Base-by-base conservation (phyloP, 1,140 invertebrate species). In the Cecropterus lyciades region DNA sequence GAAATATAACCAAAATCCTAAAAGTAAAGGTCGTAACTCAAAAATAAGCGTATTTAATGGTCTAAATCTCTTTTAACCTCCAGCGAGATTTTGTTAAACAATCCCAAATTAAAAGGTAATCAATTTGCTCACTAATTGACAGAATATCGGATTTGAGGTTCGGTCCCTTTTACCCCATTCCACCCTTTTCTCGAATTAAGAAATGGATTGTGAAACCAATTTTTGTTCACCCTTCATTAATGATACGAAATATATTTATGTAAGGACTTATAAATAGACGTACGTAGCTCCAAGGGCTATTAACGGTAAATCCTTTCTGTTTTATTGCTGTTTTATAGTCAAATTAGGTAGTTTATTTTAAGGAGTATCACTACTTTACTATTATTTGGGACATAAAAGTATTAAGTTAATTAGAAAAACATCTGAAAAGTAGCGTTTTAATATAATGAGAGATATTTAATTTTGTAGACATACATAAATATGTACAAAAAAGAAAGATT, bases 111-210 rank as follows among this genome's bases (percentile, higher is more conserved):
- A 55, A 60, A 69, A 74, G 70, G 67, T 69, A 75, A 75, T 75
- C 72, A 72, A 72, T 72, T 68, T 55, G 62, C 67, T 69, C 70
- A 42, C 67, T 72, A 75, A 75, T 75, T 72, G 70, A 69, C 70
- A 66, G 67, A 72, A 74, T 68, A 72, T 72, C 70, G 43, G 70
- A 75, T 75, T 75, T 67, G 67, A 65, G 43, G 53, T 63, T 69
- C 59, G 51, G 65, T 65, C 65, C 46, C 45, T 62, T 62, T 62
- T 0, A 51, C 45, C 46, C 63, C 53, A 66, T 67, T 67, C 62
- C 53, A 67, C 56, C 69, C 68, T 63, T 66, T 71, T 66, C 53
- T 42, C 52, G 51, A 46, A 68, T 51, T 62, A 51, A 67, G 49
- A 67, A 48, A 73, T 55, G 52, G 52, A 55, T 65, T 55, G 56